A percentile compares a stretch with the other conserved stretches of the same genome.
Evolutionary conservation across 2,797 vertebrate genomes (phyloP).

Genomic region (Cirrhinus molitorella): DNA sequence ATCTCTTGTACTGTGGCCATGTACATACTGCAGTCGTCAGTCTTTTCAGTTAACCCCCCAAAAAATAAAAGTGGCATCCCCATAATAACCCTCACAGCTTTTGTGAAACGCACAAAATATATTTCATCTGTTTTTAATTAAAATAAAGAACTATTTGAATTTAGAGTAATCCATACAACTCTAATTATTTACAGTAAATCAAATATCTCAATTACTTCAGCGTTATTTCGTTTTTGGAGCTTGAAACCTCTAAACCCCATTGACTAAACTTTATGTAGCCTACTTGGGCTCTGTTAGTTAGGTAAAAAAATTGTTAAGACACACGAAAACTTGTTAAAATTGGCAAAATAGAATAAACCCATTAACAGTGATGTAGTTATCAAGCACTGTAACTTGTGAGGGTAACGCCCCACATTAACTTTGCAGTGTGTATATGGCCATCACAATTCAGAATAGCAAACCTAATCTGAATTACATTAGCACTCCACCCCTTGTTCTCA

Average conservation of each 20-base stretch:
- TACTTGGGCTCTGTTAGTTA: neutral
- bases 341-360: neutral
- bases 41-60: neutral
- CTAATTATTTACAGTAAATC: neutral
- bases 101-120: neutral
- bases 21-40: neutral
- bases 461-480: neutral
- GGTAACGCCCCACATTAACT: neutral
- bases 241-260: neutral
- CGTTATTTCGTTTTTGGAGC: neutral
- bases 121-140: neutral
- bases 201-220: neutral
- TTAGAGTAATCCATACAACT: neutral
- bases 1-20: neutral
- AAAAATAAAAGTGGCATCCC: neutral
- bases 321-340: neutral
- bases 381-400: neutral
- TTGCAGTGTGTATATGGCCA: constrained; percentile 1
- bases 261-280: neutral
- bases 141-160: neutral
- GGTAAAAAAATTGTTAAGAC: neutral
- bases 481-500: neutral
- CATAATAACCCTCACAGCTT: neutral
- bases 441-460: neutral
- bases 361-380: neutral